phyloP scores from a whole-genome alignment of 1,140 invertebrate species.

The Cepaea nemoralis region DNA sequence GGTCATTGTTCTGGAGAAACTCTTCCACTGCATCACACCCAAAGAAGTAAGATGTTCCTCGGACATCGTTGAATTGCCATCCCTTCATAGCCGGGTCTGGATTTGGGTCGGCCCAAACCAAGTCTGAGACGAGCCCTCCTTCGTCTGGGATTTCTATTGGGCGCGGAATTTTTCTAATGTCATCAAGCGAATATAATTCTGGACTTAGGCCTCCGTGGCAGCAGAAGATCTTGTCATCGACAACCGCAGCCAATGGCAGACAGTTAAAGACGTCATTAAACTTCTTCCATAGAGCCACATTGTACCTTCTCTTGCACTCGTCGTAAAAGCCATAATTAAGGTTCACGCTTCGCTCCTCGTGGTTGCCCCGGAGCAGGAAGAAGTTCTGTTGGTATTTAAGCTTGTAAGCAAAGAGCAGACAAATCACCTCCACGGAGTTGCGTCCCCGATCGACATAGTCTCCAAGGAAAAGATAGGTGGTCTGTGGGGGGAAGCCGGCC shows the following conservation, averaged over 20 bases:
- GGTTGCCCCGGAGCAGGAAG: constrained; percentile 27
- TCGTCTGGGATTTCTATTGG: constrained; percentile 24
- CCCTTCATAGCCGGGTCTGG: constrained; percentile 18
- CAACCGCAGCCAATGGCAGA: constrained; percentile 20
- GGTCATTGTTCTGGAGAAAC: constrained; percentile 16
- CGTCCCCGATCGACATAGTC: constrained; percentile 31
- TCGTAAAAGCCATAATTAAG: neutral
- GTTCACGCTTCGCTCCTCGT: constrained; percentile 10
- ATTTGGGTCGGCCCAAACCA: constrained; percentile 30
- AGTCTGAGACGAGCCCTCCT: constrained; percentile 2
- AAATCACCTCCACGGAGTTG: constrained; percentile 27
- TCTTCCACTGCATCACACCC: constrained; percentile 13
- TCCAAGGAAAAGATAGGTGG: constrained; percentile 32
- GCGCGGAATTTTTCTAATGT: constrained; percentile 1
- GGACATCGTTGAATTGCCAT: constrained; percentile 14
- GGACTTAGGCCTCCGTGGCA: constrained; percentile 35
- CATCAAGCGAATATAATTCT: neutral
- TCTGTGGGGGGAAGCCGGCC: constrained; percentile 20
- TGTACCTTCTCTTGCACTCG: constrained; percentile 24
- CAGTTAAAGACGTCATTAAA: constrained; percentile 34
- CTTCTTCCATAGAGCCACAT: constrained; percentile 2
- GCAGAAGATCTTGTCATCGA: constrained; percentile 28
- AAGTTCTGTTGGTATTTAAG: constrained; percentile 29
- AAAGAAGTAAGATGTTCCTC: constrained; percentile 18
- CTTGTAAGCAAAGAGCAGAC: constrained; percentile 32